Evolutionary conservation across 1,140 invertebrate genomes (phyloP).

Genomic region (Mya arenaria): DNA sequence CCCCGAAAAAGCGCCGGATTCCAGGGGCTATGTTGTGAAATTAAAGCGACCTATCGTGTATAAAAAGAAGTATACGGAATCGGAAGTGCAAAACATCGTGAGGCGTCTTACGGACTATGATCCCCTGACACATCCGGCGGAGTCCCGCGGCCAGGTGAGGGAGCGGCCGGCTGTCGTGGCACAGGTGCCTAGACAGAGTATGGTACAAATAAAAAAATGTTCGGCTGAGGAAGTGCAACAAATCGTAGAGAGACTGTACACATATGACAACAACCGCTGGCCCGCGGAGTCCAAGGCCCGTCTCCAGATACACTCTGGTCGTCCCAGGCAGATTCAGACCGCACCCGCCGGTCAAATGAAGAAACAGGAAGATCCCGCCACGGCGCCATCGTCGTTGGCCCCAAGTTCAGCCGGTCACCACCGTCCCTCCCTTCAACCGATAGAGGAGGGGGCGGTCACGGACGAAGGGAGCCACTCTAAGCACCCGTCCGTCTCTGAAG

Average conservation of each 20-base stretch:
- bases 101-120: slow-evolving; percentile 47
- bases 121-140: slow-evolving; percentile 31
- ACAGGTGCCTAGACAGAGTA: slow-evolving; percentile 47
- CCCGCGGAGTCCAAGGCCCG: slow-evolving; percentile 24
- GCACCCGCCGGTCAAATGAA: background rate
- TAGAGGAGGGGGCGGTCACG: too few relatives aligned
- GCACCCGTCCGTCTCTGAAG: too few relatives aligned
- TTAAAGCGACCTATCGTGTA: slow-evolving; percentile 48
- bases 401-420: background rate
- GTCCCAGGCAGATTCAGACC: slow-evolving; percentile 25
- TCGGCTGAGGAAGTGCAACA: slow-evolving; percentile 49
- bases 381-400: background rate
- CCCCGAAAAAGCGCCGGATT: slow-evolving; percentile 45
- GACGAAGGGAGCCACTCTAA: too few relatives aligned
- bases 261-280: slow-evolving; percentile 30
- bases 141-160: slow-evolving; percentile 32
- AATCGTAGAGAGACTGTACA: slow-evolving; percentile 49
- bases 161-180: slow-evolving; percentile 25
- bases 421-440: too few relatives aligned
- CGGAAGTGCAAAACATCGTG: slow-evolving; percentile 43
- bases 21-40: slow-evolving; percentile 33
- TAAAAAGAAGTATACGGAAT: slow-evolving; percentile 50
- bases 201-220: slow-evolving; percentile 47
- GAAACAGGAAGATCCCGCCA: background rate
- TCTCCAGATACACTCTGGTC: slow-evolving; percentile 7